Evolutionary conservation across 2,888 invertebrate species (phyloP), one percentile per base, ranked within the genome.

Genomic region (Dryocosmus kuriphilus): DNA sequence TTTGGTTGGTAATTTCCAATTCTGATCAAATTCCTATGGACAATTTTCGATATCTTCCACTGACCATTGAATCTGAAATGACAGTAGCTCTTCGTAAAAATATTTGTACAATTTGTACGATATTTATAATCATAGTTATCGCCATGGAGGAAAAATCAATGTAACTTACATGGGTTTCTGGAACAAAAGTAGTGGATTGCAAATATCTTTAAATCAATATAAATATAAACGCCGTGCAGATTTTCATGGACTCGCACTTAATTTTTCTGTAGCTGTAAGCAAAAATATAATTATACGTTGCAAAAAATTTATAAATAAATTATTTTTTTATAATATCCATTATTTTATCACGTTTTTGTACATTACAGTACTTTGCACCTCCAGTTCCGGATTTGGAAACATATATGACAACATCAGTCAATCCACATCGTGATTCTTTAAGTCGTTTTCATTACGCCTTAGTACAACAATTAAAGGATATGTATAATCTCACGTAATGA

Each of bases 401-500:
- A 74, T 95, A 94, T 83, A 89, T 94, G 62, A 92, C 91, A 30
- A 92, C 92, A 74, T 92, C 93, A 6, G 91, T 90, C 30, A 92
- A 93, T 75, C 91, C 92, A 35, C 92, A 94, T 86, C 91, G 94
- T 30, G 95, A 95, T 89, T 93, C 94, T 0, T 92, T 95, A 92
- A 93, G 94, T 87, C 93, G 94, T 84, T 93, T 94, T 86, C 95
- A 95, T 89, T 94, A 93, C 88, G 94, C 92, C 78, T 92, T 94
- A 2, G 88, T 95, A 14, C 87, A 94, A 81, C 93, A 94, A 87
- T 93, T 95, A 77, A 90, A 92, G 82, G 94, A 95, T 82, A 93
- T 95, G 90, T 95, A 93, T 86, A 95, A 95, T 91, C 94, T 95
- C 88, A 94, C 93, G 95, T 95, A 91, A 92, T 51, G 24, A 24